Evolutionary conservation across 2,113 vertebrate genomes (phyloP).

Genomic region (Fregetta grallaria): DNA sequence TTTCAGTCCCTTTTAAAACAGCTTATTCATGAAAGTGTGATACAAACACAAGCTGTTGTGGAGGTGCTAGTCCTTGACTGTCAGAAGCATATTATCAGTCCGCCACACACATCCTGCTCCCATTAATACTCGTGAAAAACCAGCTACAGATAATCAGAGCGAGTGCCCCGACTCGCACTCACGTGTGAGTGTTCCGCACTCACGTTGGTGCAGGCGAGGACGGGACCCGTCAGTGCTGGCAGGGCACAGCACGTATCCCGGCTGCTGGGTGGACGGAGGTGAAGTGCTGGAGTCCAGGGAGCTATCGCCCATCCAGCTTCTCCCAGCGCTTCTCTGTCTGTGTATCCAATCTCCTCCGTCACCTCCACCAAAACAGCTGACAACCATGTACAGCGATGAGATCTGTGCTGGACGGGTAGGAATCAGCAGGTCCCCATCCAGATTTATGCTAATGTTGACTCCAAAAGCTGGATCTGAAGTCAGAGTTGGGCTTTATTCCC

Average conservation of each 20-base stretch:
- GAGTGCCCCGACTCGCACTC: neutral
- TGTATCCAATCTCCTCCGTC: neutral
- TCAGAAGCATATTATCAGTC: conserved; percentile 12
- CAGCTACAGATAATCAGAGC: neutral
- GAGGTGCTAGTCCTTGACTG: conserved; percentile 8
- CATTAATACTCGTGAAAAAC: neutral
- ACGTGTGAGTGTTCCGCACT: neutral
- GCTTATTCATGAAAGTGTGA: neutral
- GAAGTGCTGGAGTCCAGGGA: neutral
- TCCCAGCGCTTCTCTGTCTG: neutral
- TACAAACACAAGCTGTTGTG: conserved; percentile 40
- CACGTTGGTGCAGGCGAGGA: rapidly evolving
- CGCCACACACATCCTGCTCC: conserved; percentile 18
- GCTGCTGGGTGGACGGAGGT: neutral
- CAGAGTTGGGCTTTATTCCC: neutral
- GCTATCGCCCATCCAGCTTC: neutral
- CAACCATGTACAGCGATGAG: neutral
- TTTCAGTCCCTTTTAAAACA: conserved; percentile 25
- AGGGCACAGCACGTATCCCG: neutral
- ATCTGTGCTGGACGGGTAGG: neutral
- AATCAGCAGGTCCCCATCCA: neutral
- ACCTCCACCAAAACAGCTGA: neutral
- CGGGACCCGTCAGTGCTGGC: neutral
- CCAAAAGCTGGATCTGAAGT: neutral
- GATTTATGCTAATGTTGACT: neutral